A percentile compares a stretch with the other conserved stretches of the same genome.
Conservation (phyloP, 2,113 vertebrate species). For the Sorex araneus region DNA sequence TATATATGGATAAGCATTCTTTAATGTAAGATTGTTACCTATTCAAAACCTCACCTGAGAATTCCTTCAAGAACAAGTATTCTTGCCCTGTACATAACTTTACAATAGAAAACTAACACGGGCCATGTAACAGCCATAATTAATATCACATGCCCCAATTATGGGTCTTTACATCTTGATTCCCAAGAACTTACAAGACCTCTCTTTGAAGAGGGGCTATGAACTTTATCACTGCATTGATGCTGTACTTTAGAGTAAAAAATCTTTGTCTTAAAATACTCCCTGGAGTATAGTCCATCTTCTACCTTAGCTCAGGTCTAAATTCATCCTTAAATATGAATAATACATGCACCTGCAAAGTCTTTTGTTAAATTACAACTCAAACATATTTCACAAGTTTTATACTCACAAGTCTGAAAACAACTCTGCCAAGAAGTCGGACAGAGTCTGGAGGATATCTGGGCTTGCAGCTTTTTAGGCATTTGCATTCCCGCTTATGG, state of each 20-base stretch:
- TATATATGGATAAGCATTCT: neutral
- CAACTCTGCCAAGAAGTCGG: slow-evolving; percentile 93
- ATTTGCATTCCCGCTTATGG: slow-evolving; percentile 95
- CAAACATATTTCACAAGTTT: neutral
- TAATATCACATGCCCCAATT: neutral
- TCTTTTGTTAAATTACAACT: slow-evolving; percentile 18
- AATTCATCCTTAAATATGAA: neutral
- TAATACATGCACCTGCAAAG: neutral
- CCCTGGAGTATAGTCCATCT: neutral
- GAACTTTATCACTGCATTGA: neutral
- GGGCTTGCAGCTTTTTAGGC: slow-evolving; percentile 91
- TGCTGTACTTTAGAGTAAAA: neutral
- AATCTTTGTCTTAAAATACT: neutral
- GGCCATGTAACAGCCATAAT: neutral
- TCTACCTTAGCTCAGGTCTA: neutral
- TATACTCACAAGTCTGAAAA: slow-evolving; percentile 93
- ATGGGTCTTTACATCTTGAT: neutral
- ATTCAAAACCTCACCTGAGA: slow-evolving; percentile 21
- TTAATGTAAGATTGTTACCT: neutral
- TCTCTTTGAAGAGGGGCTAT: neutral
- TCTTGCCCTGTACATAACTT: neutral
- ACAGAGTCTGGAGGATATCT: slow-evolving; percentile 95
- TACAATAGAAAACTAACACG: neutral
- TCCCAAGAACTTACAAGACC: neutral
- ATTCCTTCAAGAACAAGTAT: neutral